Evolutionary conservation across 2,113 vertebrate genomes (phyloP).

Genomic region (Melanostigma gelatinosum): DNA sequence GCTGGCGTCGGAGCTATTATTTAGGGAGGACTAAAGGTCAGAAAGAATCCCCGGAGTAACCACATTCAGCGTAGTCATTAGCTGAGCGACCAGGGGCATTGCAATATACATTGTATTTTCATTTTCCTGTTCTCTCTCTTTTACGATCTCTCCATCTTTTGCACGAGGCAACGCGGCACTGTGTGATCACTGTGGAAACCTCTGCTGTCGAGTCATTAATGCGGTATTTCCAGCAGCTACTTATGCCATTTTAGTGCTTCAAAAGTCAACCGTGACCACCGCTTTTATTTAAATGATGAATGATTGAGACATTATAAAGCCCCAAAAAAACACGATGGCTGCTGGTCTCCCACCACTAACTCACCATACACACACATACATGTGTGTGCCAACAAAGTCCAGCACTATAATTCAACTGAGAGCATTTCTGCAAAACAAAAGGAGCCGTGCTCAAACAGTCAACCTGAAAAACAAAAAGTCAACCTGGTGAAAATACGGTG

Average conservation of each 20-base stretch:
- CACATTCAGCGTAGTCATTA: conserved; percentile 67
- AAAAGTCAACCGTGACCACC: neutral
- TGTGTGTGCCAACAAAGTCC: neutral
- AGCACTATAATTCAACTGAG: neutral
- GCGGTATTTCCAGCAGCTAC: neutral
- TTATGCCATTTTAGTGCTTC: neutral
- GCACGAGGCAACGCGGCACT: neutral
- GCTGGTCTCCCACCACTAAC: neutral
- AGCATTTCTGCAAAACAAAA: neutral
- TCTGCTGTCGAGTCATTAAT: neutral
- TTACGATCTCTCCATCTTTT: conserved; percentile 15
- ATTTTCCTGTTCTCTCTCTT: conserved; percentile 26
- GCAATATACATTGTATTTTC: conserved; percentile 47
- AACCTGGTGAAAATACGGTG: neutral
- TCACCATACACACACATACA: too few species aligned
- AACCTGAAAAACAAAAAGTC: neutral
- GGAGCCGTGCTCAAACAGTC: neutral
- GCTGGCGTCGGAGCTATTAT: conserved; percentile 64
- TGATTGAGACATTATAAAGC: neutral
- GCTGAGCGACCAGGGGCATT: conserved; percentile 48
- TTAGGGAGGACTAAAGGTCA: conserved; percentile 73
- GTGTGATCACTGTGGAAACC: conserved; percentile 12
- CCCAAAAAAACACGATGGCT: too few species aligned
- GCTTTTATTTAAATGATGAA: neutral
- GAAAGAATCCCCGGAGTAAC: conserved; percentile 61